A percentile compares a stretch with the other conserved stretches of the same genome.
Conservation (phyloP, 2,888 invertebrate species). For the Catotricha subobsoleta region DNA sequence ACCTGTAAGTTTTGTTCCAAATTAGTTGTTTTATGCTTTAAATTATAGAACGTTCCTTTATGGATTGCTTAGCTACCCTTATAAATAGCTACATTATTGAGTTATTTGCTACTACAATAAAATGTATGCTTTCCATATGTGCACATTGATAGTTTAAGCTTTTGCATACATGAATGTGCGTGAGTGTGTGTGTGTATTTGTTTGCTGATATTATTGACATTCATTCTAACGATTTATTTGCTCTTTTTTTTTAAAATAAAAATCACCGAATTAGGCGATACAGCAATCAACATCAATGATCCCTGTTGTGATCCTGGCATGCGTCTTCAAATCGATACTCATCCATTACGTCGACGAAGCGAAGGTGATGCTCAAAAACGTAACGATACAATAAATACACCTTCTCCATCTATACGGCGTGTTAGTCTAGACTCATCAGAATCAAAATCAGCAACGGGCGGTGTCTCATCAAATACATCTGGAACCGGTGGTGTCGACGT, state of each 20-base stretch:
- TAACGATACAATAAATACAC: constrained; percentile 15
- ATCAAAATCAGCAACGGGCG: constrained; percentile 13
- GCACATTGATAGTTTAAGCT: background rate
- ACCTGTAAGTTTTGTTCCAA: constrained; percentile 61
- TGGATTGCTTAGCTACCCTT: no score
- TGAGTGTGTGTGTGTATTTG: background rate
- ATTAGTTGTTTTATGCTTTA: background rate
- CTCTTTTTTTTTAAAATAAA: constrained; percentile 15
- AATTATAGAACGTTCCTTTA: background rate
- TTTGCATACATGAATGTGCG: background rate
- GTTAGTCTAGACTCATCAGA: constrained; percentile 42
- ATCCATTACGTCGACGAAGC: constrained; percentile 37
- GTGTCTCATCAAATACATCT: constrained; percentile 10
- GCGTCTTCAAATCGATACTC: constrained; percentile 15
- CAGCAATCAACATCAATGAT: constrained; percentile 2
- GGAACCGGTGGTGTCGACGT: constrained; percentile 17
- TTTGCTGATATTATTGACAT: background rate
- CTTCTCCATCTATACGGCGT: constrained; percentile 29
- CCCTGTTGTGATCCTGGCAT: constrained; percentile 19
- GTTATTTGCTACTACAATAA: no score
- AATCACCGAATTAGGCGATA: background rate
- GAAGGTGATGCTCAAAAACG: constrained; percentile 38
- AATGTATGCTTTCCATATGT: no score
- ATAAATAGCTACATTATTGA: no score
- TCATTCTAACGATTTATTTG: background rate